A percentile compares a stretch with the other conserved stretches of the same genome.
These are phyloP conservation scores for Eremophila alpestris DNA, from an alignment of 2,797 vertebrate genomes.

Conservation along the genomic window DNA sequence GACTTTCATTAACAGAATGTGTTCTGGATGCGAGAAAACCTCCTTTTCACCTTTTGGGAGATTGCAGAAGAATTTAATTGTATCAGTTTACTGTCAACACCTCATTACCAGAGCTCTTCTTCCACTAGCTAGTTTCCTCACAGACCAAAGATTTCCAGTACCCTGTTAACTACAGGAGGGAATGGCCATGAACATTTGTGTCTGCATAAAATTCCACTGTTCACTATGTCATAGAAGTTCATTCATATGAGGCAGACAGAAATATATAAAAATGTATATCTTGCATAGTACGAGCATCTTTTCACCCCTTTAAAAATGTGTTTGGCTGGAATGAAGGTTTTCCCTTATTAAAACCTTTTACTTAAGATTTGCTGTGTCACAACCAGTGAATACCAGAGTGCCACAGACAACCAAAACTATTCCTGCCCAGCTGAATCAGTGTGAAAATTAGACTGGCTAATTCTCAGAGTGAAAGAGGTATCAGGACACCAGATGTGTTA, in stretches of 20 bases:
- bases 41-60: neutral
- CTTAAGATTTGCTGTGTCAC: neutral
- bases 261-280: neutral
- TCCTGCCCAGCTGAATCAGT: neutral
- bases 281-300: neutral
- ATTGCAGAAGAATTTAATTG: neutral
- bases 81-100: neutral
- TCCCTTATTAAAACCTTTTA: neutral
- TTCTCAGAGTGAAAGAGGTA: neutral
- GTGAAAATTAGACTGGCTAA: neutral
- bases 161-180: neutral
- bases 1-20: neutral
- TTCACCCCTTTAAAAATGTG: neutral
- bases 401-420: neutral
- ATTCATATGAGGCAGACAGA: neutral
- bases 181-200: neutral
- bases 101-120: neutral
- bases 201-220: neutral
- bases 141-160: neutral
- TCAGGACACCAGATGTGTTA: neutral
- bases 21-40: neutral
- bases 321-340: neutral
- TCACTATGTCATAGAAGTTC: neutral
- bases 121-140: neutral
- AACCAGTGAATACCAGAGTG: neutral